A percentile compares a stretch with the other conserved stretches of the same genome.
Conservation (phyloP, 2,888 invertebrate genomes). For the Heliconius charithonia region DNA sequence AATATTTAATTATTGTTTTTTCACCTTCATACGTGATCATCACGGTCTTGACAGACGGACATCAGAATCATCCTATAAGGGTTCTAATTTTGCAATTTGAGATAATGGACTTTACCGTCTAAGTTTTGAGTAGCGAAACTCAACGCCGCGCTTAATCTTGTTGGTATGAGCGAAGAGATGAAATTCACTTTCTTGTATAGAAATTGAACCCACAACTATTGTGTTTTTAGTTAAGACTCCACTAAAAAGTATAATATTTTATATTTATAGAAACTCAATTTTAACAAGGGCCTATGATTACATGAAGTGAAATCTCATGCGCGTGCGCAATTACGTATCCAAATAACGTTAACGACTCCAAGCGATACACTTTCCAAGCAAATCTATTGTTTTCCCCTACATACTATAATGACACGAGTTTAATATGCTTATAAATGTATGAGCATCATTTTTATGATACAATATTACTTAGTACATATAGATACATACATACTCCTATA, state of each 20-base stretch:
- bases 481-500: background rate
- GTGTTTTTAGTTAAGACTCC: too few relatives aligned
- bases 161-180: too few relatives aligned
- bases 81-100: too few relatives aligned
- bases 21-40: background rate
- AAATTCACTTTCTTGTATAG: background rate
- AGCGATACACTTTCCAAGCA: conserved; percentile 63
- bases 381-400: conserved; percentile 36
- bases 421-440: conserved; percentile 88
- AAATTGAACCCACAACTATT: background rate
- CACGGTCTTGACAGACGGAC: too few relatives aligned
- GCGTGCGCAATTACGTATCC: conserved; percentile 49
- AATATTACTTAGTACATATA: background rate
- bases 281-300: conserved; percentile 30
- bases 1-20: background rate
- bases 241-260: background rate
- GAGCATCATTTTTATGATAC: conserved; percentile 15
- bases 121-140: too few relatives aligned
- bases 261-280: conserved; percentile 21
- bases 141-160: too few relatives aligned
- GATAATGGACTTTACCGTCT: too few relatives aligned
- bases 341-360: conserved; percentile 60
- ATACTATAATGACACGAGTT: conserved; percentile 14
- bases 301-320: conserved; percentile 29
- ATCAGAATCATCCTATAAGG: too few relatives aligned